Evolutionary conservation across 2,797 vertebrate species (phyloP).

Genomic region (Prionace glauca): DNA sequence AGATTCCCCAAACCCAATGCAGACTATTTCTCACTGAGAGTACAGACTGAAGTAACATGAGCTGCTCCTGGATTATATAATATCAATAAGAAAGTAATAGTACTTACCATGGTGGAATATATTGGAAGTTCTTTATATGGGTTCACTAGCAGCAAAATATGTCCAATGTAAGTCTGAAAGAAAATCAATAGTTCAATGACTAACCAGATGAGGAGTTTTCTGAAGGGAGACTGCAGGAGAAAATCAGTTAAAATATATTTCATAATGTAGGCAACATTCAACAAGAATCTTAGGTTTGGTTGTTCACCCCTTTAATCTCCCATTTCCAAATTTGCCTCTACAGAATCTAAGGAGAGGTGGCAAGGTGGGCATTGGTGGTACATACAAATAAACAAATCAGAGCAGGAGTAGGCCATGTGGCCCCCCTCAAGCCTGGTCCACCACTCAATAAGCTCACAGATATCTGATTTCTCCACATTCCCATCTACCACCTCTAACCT

Average conservation of each 20-base stretch:
- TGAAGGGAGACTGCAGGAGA: background rate
- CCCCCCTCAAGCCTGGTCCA: too few relatives aligned
- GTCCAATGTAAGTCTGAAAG: conserved; percentile 82
- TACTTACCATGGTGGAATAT: conserved; percentile 83
- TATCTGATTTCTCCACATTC: too few relatives aligned
- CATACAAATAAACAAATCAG: too few relatives aligned
- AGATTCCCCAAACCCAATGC: background rate
- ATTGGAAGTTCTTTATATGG: conserved; percentile 92
- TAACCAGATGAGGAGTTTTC: too few relatives aligned
- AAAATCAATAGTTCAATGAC: conserved; percentile 10
- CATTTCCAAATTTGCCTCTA: too few relatives aligned
- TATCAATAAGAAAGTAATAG: background rate
- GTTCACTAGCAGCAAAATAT: conserved; percentile 87
- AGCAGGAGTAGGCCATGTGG: too few relatives aligned
- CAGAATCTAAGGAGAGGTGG: too few relatives aligned
- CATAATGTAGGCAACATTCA: background rate
- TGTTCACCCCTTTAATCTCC: too few relatives aligned
- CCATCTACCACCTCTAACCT: too few relatives aligned
- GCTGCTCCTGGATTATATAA: background rate
- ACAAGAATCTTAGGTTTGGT: background rate
- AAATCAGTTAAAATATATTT: background rate
- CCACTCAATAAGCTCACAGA: too few relatives aligned
- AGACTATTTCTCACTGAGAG: background rate
- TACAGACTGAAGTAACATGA: background rate
- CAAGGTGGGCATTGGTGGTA: too few relatives aligned